Percentiles rank a stretch among this genome's conserved stretches.
Conservation (phyloP, 2,888 invertebrate genomes). For the Acleris sparsana region DNA sequence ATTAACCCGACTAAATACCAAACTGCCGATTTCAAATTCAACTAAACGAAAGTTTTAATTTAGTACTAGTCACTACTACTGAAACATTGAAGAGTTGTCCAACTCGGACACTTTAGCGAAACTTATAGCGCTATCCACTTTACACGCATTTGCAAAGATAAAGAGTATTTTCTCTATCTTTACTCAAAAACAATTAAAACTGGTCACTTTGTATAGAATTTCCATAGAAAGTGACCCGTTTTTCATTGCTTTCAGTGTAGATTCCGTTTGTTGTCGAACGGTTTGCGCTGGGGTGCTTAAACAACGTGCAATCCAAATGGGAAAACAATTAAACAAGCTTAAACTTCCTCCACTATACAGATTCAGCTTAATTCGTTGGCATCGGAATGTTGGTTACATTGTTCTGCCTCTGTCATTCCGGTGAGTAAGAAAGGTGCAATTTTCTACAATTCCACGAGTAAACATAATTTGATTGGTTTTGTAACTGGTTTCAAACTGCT, state of each 20-base stretch:
- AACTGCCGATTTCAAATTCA: neutral
- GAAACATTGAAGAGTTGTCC: slow-evolving; percentile 6
- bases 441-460: no score
- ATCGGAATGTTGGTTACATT: neutral
- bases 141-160: neutral
- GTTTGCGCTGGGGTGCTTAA: slow-evolving; percentile 47
- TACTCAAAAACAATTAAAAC: no score
- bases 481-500: no score
- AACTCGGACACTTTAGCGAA: neutral
- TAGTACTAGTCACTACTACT: slow-evolving; percentile 50
- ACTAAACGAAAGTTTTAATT: slow-evolving; percentile 46
- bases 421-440: neutral
- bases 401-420: neutral
- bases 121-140: slow-evolving; percentile 1
- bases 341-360: slow-evolving; percentile 35
- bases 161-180: slow-evolving; percentile 2
- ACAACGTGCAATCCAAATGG: slow-evolving; percentile 53
- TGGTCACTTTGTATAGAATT: no score
- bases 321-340: slow-evolving; percentile 60
- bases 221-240: no score
- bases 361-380: slow-evolving; percentile 15
- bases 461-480: no score
- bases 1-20: no score
- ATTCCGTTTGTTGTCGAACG: slow-evolving; percentile 24
- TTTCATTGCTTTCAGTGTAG: neutral